Percentiles rank a stretch among this genome's conserved stretches.
Conservation (phyloP, 2,113 vertebrate genomes). For the Silurus asotus region DNA sequence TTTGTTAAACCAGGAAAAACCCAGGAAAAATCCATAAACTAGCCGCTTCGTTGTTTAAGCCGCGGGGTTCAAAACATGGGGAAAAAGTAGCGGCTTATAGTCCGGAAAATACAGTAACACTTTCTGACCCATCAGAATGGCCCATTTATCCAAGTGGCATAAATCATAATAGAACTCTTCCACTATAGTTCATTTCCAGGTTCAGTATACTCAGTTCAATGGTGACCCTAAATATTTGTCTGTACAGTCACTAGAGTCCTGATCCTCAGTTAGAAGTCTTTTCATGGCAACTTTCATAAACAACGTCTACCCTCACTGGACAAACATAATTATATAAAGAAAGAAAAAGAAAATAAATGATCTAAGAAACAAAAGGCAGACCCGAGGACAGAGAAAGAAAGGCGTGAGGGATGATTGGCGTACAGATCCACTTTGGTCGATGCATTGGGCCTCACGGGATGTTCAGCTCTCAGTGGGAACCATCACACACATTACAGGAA, state of each 20-base stretch:
- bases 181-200: not conserved
- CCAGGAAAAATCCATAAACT: too few relatives aligned
- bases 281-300: not conserved
- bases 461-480: conserved; percentile 40
- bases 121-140: not conserved
- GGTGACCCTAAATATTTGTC: not conserved
- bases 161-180: not conserved
- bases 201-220: not conserved
- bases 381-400: not conserved
- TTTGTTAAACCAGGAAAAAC: too few relatives aligned
- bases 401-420: not conserved
- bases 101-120: not conserved
- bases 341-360: not conserved
- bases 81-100: too few relatives aligned
- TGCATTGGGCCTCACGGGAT: conserved; percentile 39
- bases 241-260: not conserved
- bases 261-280: not conserved
- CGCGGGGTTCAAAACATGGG: too few relatives aligned
- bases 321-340: not conserved
- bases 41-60: too few relatives aligned
- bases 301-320: not conserved
- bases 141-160: not conserved
- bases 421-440: conserved; percentile 34
- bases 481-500: conserved; percentile 52
- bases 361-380: not conserved